Evolutionary conservation across 1,140 invertebrate genomes (phyloP).

Genomic region (Drosophila hydei): DNA sequence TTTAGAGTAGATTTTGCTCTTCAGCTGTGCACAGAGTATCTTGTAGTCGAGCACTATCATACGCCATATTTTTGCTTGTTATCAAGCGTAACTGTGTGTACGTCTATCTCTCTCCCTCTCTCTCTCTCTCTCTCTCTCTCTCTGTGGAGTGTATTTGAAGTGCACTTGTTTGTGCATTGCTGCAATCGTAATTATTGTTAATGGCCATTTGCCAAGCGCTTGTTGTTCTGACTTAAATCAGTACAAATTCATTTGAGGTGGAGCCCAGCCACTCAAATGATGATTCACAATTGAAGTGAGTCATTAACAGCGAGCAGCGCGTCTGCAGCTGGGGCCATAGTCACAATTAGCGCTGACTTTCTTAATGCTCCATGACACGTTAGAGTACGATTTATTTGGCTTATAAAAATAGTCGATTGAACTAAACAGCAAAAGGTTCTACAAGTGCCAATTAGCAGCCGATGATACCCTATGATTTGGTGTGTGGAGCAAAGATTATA

Average conservation of each 20-base stretch:
- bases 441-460: too few relatives aligned
- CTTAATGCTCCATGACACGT: not conserved
- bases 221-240: constrained; percentile 38
- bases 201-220: constrained; percentile 64
- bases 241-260: constrained; percentile 34
- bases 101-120: constrained; percentile 4
- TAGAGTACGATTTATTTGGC: not conserved
- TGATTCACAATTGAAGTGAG: constrained; percentile 31
- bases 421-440: not conserved
- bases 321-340: not conserved
- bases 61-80: not conserved
- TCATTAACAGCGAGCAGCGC: not conserved
- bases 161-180: constrained; percentile 73
- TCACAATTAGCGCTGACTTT: constrained; percentile 10
- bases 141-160: constrained; percentile 46
- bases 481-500: too few relatives aligned
- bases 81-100: constrained; percentile 5
- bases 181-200: constrained; percentile 80
- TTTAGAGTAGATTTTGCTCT: not conserved
- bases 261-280: constrained; percentile 19
- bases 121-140: constrained; percentile 4
- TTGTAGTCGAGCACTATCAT: not conserved
- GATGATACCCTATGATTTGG: too few relatives aligned
- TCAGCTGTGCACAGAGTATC: not conserved
- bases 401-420: not conserved